A percentile compares a stretch with the other conserved stretches of the same genome.
Evolutionary conservation across 2,797 vertebrate species (phyloP).

Genomic region (Erethizon dorsatum): DNA sequence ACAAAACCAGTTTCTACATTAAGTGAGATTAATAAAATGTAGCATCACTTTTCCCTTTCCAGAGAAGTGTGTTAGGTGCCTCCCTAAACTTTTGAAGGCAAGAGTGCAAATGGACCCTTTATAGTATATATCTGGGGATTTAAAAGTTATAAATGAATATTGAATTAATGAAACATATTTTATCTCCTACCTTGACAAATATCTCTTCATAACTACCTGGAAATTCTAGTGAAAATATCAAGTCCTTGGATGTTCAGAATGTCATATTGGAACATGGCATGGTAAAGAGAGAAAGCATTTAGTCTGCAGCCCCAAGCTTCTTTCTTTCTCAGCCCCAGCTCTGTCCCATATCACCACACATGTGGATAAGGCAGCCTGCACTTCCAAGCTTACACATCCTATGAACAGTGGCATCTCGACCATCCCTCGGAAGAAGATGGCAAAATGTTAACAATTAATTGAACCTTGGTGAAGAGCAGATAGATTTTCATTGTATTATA

Average conservation of each 20-base stretch:
- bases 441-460: neutral
- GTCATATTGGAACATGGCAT: neutral
- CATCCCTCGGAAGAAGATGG: neutral
- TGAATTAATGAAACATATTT: neutral
- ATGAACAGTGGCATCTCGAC: too few species aligned
- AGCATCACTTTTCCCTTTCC: neutral
- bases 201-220: neutral
- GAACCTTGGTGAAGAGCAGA: neutral
- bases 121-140: neutral
- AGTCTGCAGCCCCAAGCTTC: neutral
- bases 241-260: neutral
- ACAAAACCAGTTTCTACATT: neutral
- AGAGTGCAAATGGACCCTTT: neutral
- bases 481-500: neutral
- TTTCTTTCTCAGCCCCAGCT: neutral
- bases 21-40: neutral
- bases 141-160: neutral
- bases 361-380: neutral
- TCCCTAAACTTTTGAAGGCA: neutral
- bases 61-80: neutral
- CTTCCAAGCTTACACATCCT: too few species aligned
- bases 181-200: neutral
- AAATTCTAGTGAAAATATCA: neutral
- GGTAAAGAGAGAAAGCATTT: neutral
- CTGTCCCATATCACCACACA: neutral